Conservation (phyloP, 2,113 vertebrate genomes). For the Hucho hucho region DNA sequence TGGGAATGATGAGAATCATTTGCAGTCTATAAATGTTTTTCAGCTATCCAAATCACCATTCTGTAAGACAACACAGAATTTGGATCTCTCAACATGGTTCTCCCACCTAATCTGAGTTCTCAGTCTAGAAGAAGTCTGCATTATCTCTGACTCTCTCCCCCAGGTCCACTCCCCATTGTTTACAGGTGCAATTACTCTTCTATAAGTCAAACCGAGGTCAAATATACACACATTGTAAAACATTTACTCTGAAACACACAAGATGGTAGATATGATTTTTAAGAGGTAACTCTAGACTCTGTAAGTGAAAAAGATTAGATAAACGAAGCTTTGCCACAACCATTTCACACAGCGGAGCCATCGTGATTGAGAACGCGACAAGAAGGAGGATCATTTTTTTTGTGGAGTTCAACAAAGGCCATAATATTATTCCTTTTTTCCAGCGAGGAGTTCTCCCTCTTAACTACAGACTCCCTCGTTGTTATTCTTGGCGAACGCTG, state of each 20-base stretch:
- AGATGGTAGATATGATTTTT: constrained; percentile 37
- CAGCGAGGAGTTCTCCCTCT: constrained; percentile 53
- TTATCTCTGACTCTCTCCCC: constrained; percentile 51
- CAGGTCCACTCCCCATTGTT: constrained; percentile 47
- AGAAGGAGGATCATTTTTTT: constrained; percentile 30
- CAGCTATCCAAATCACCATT: no score
- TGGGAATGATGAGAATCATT: no score
- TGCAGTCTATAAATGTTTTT: no score
- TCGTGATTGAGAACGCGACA: not conserved
- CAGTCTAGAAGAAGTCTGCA: constrained; percentile 49
- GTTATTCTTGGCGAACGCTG: constrained; percentile 64
- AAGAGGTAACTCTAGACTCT: constrained; percentile 25
- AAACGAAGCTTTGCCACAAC: constrained; percentile 18
- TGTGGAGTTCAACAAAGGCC: constrained; percentile 59
- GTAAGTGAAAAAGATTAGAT: constrained; percentile 30
- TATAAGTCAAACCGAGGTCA: constrained; percentile 45
- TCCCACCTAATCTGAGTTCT: constrained; percentile 40
- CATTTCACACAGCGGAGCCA: constrained; percentile 19
- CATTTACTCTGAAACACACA: constrained; percentile 30
- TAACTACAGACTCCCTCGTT: constrained; percentile 53
- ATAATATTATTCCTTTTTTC: constrained; percentile 53
- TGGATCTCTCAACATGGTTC: constrained; percentile 44
- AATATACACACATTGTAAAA: constrained; percentile 34
- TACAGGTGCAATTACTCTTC: constrained; percentile 51
- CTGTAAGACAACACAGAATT: no score